Evolutionary conservation across 2,888 invertebrate species (phyloP).

Genomic region (Ichneumoninae sp.): DNA sequence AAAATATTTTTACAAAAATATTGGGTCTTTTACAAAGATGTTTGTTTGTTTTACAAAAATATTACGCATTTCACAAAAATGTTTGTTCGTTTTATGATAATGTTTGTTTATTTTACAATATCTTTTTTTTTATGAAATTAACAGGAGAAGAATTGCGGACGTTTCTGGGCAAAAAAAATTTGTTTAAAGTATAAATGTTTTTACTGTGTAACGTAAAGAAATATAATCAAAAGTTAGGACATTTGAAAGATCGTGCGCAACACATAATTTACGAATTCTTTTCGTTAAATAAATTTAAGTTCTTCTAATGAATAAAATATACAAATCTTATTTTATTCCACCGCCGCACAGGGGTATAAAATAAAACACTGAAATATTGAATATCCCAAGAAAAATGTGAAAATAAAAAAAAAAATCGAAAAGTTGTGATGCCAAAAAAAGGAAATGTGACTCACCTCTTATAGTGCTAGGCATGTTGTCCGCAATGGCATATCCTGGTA

Average conservation of each 20-base stretch:
- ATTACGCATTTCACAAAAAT: no score
- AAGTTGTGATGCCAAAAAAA: not conserved
- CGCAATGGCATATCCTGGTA: conserved; percentile 82
- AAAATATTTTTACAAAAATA: no score
- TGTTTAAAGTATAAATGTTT: no score
- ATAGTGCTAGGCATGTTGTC: conserved; percentile 84
- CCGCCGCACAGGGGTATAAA: no score
- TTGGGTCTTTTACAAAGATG: no score
- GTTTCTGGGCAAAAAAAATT: no score
- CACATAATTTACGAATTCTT: not conserved
- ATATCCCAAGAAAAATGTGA: not conserved
- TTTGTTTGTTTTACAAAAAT: no score
- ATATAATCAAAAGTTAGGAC: not conserved
- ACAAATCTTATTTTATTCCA: not conserved
- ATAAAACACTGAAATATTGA: not conserved
- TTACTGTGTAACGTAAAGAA: not conserved
- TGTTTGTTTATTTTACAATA: no score
- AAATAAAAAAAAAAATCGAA: not conserved
- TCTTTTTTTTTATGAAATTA: not conserved
- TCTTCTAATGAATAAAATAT: not conserved
- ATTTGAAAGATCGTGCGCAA: not conserved
- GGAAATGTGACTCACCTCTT: conserved; percentile 79
- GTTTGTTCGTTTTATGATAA: no score
- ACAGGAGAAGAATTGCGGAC: no score
- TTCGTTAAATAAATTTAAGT: not conserved